Evolutionary conservation across 2,888 invertebrate species (phyloP).

Genomic region (Acleris literana): DNA sequence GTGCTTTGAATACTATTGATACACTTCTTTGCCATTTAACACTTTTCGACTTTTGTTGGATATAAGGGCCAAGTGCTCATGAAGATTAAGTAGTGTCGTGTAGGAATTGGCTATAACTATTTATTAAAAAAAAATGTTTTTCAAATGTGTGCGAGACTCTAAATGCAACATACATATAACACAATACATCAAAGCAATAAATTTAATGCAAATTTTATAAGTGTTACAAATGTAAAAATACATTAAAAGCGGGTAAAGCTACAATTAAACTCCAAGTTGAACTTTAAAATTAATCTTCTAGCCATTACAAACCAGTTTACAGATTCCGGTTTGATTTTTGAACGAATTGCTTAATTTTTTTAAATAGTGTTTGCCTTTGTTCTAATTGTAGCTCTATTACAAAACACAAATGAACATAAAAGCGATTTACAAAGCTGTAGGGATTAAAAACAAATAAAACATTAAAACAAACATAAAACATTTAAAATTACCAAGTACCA

Average conservation of each 20-base stretch:
- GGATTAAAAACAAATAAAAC: not conserved
- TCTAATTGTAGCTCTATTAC: conserved; percentile 10
- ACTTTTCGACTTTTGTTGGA: too few relatives aligned
- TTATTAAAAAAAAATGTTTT: not conserved
- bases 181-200: not conserved
- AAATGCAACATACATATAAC: conserved; percentile 14
- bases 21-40: too few relatives aligned
- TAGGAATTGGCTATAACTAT: too few relatives aligned
- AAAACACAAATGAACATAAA: not conserved
- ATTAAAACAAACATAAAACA: too few relatives aligned
- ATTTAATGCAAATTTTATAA: not conserved
- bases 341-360: not conserved
- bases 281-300: too few relatives aligned
- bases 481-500: too few relatives aligned
- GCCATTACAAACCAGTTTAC: too few relatives aligned
- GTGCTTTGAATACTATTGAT: too few relatives aligned
- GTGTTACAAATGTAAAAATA: conserved; percentile 12
- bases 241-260: conserved; percentile 1
- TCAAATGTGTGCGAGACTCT: not conserved
- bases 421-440: conserved; percentile 1
- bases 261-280: not conserved
- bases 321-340: not conserved
- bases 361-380: not conserved
- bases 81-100: too few relatives aligned
- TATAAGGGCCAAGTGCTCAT: too few relatives aligned